phyloP scores from a whole-genome alignment of 2,888 invertebrate species.

The Lydus trimaculatus region DNA sequence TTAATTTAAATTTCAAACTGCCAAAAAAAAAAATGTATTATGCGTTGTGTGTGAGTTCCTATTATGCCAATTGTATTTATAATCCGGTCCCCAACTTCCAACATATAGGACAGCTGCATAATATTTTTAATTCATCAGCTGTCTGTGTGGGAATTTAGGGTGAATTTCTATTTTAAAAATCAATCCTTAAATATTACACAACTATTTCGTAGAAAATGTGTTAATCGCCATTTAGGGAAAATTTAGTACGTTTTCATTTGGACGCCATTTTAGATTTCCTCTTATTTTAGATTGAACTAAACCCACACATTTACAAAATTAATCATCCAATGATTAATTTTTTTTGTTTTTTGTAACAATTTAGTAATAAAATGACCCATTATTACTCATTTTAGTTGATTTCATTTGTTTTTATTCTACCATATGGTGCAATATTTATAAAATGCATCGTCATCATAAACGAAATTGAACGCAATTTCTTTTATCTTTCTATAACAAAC shows the following conservation, averaged over 20 bases:
- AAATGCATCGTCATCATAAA: too few species aligned
- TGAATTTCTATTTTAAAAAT: neutral
- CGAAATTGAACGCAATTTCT: neutral
- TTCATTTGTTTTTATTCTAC: neutral
- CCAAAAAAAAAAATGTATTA: neutral
- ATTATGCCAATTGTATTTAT: neutral
- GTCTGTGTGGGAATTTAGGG: neutral
- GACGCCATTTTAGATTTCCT: neutral
- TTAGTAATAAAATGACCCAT: too few species aligned
- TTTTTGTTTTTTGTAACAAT: too few species aligned
- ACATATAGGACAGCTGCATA: neutral
- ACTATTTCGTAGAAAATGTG: too few species aligned
- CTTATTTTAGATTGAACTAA: neutral
- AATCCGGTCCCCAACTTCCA: neutral
- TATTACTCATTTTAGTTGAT: neutral
- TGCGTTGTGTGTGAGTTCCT: neutral
- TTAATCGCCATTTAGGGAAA: too few species aligned
- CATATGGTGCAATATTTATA: constrained; percentile 1
- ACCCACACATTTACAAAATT: neutral
- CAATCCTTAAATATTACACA: too few species aligned
- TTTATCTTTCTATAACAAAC: too few species aligned
- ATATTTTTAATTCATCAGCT: neutral
- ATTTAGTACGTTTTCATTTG: too few species aligned
- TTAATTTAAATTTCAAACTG: too few species aligned
- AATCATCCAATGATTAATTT: neutral